Conservation (phyloP, 2,888 invertebrate species). For the Sceliomorpha sp. region DNA sequence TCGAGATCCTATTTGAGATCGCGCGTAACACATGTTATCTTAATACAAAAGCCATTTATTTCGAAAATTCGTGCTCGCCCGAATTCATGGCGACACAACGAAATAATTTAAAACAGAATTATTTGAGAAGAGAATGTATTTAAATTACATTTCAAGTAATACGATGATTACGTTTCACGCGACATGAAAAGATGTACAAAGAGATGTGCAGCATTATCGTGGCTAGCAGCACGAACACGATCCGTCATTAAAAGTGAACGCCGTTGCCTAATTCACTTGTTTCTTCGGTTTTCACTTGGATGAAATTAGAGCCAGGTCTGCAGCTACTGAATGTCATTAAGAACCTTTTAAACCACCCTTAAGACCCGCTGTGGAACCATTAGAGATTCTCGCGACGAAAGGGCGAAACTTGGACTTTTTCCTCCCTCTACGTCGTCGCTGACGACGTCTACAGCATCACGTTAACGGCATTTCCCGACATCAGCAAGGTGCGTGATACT, state of each 20-base stretch:
- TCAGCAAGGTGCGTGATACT: slow-evolving; percentile 37
- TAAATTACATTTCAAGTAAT: no score
- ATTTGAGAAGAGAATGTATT: no score
- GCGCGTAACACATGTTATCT: slow-evolving; percentile 34
- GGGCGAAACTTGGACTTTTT: slow-evolving; percentile 73
- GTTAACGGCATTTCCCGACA: slow-evolving; percentile 65
- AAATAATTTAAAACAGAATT: no score
- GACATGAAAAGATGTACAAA: no score
- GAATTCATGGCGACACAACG: slow-evolving; percentile 11
- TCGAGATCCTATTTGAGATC: slow-evolving; percentile 49
- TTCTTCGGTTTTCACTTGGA: slow-evolving; percentile 79
- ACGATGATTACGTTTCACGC: no score
- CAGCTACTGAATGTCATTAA: slow-evolving; percentile 77
- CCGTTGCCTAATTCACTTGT: slow-evolving; percentile 76
- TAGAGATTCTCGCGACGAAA: slow-evolving; percentile 73
- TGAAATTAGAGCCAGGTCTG: slow-evolving; percentile 71
- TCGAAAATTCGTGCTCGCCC: slow-evolving; percentile 17
- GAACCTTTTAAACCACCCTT: slow-evolving; percentile 80
- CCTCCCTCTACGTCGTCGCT: slow-evolving; percentile 52
- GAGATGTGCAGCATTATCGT: no score
- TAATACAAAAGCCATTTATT: slow-evolving; percentile 43
- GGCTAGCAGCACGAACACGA: slow-evolving; percentile 23
- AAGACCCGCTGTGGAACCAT: slow-evolving; percentile 74
- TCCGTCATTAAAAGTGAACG: slow-evolving; percentile 44
- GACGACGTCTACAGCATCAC: slow-evolving; percentile 37